Evolutionary conservation across 2,797 vertebrate species (phyloP).

Genomic region (Spondyliosoma cantharus): DNA sequence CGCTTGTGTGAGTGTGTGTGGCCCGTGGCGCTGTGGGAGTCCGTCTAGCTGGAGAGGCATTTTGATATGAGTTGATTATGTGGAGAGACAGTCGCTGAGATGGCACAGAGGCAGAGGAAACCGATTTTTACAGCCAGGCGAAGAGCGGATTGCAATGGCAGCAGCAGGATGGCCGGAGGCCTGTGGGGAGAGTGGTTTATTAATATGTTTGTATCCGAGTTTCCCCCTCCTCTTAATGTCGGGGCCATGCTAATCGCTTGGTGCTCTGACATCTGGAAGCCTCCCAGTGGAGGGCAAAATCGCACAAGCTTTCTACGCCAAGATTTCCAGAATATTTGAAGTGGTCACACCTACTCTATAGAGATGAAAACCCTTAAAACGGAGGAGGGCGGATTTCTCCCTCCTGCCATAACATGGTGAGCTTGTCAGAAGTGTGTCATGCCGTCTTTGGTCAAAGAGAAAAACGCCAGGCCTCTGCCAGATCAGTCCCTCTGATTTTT

Average conservation of each 20-base stretch:
- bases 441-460: conserved; percentile 67
- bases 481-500: conserved; percentile 67
- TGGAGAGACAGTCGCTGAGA: conserved; percentile 70
- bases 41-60: conserved; percentile 65
- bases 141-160: conserved; percentile 69
- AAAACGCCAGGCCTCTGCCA: conserved; percentile 32
- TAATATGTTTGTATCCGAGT: conserved; percentile 78
- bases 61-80: conserved; percentile 79
- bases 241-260: conserved; percentile 81
- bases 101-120: conserved; percentile 75
- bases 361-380: conserved; percentile 79
- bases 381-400: conserved; percentile 54
- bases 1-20: conserved; percentile 48
- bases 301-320: conserved; percentile 62
- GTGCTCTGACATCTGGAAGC: conserved; percentile 81
- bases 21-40: conserved; percentile 69
- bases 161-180: conserved; percentile 62
- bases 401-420: conserved; percentile 50
- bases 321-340: conserved; percentile 77
- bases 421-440: conserved; percentile 72
- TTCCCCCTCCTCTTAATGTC: conserved; percentile 73
- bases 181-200: conserved; percentile 69
- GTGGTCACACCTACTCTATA: conserved; percentile 80
- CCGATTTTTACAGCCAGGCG: conserved; percentile 75
- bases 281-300: conserved; percentile 76